Percentiles rank a stretch among this genome's conserved stretches.
These are phyloP conservation scores for Nezara viridula DNA, from an alignment of 2,888 invertebrate genomes.

Conservation along the genomic window DNA sequence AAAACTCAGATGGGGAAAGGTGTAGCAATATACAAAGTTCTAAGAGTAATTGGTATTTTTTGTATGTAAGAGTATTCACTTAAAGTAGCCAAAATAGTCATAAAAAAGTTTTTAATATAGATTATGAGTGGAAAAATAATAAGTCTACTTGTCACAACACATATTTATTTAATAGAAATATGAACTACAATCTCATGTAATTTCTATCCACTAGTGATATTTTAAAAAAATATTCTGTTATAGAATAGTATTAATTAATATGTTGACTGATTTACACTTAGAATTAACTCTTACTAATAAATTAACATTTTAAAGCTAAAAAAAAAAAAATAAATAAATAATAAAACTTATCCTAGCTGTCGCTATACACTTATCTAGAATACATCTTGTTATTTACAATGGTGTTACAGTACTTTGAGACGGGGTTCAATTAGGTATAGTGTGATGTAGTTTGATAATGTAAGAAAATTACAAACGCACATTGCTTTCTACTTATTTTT, in stretches of 20 bases:
- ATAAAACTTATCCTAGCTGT: neutral
- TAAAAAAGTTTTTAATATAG: too few species aligned
- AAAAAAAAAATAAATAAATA: neutral
- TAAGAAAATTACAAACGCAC: neutral
- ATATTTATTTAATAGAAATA: slow-evolving; percentile 1
- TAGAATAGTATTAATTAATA: neutral
- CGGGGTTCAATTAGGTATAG: neutral
- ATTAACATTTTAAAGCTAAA: neutral
- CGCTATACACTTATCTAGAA: neutral
- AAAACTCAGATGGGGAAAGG: too few species aligned
- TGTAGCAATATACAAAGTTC: too few species aligned
- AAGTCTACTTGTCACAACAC: neutral
- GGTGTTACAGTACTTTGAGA: neutral
- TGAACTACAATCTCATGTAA: neutral
- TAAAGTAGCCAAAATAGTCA: too few species aligned
- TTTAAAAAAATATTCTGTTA: slow-evolving; percentile 36
- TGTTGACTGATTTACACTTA: neutral
- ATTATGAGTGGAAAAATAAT: neutral
- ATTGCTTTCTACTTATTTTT: neutral
- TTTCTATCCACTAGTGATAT: neutral
- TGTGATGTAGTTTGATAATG: too few species aligned
- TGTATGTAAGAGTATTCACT: too few species aligned
- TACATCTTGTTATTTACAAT: neutral
- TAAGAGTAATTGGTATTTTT: too few species aligned
- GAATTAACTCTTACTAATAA: neutral